phyloP scores from a whole-genome alignment of 2,888 invertebrate species.

The Timema cristinae region DNA sequence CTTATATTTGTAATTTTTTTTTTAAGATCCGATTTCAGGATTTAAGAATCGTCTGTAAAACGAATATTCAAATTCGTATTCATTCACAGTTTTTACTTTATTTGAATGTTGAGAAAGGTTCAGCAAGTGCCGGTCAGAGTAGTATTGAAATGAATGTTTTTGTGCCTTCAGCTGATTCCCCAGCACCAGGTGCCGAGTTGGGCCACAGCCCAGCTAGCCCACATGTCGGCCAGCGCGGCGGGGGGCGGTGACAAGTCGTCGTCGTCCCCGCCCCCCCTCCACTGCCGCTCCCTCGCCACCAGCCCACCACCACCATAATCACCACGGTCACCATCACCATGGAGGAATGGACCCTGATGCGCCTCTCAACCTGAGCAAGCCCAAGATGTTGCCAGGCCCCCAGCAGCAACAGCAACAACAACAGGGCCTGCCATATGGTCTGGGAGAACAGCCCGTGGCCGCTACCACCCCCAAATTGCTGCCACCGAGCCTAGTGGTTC shows the following conservation, averaged over 20 bases:
- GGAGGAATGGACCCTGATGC: slow-evolving; percentile 62
- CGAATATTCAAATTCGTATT: no score
- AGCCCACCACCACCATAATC: slow-evolving; percentile 33
- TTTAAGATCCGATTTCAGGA: no score
- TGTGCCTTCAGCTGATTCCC: slow-evolving; percentile 49
- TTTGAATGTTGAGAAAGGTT: no score
- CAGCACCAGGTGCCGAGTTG: slow-evolving; percentile 55
- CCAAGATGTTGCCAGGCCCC: slow-evolving; percentile 51
- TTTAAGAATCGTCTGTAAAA: no score
- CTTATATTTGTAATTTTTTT: no score
- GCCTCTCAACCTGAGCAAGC: slow-evolving; percentile 85
- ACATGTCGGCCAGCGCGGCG: slow-evolving; percentile 55
- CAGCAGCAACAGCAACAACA: slow-evolving; percentile 36
- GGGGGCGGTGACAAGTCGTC: slow-evolving; percentile 42
- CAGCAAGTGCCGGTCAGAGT: no score
- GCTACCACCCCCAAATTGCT: slow-evolving; percentile 55
- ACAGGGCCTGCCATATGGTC: slow-evolving; percentile 42
- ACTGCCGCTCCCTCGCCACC: slow-evolving; percentile 34
- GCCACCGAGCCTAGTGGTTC: slow-evolving; percentile 57
- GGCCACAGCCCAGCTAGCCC: slow-evolving; percentile 69
- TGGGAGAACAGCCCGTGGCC: slow-evolving; percentile 45
- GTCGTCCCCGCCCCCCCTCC: slow-evolving; percentile 35
- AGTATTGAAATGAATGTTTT: neutral
- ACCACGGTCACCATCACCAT: slow-evolving; percentile 32
- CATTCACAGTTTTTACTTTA: no score